phyloP scores from a whole-genome alignment of 2,113 vertebrate genomes.

The Lynx canadensis region DNA sequence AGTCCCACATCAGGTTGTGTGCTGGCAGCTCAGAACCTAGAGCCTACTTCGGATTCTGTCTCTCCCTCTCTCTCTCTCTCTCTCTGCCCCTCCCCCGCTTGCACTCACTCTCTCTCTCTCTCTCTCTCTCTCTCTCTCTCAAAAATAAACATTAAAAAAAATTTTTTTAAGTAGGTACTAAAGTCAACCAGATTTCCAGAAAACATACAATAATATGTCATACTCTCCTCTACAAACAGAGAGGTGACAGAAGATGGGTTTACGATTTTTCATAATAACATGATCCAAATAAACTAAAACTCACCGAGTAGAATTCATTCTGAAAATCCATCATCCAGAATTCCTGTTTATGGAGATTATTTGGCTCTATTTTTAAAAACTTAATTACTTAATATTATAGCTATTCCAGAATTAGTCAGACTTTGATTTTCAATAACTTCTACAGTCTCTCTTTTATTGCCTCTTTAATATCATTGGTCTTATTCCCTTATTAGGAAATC shows the following conservation, averaged over 20 bases:
- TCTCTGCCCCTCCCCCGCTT: no score
- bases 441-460: background rate
- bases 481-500: background rate
- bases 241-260: background rate
- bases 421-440: background rate
- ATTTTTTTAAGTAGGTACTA: background rate
- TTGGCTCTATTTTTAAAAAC: background rate
- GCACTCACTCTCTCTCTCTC: no score
- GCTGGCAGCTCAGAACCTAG: no score
- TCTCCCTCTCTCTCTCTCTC: no score
- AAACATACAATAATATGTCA: background rate
- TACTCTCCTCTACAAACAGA: background rate
- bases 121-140: no score
- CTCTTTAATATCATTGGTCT: background rate
- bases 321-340: background rate
- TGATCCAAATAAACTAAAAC: background rate
- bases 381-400: background rate
- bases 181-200: background rate
- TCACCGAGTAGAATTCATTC: background rate
- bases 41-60: no score
- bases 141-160: no score
- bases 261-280: background rate
- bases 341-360: background rate
- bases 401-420: background rate
- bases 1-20: no score